Evolutionary conservation across 2,113 vertebrate genomes (phyloP), one percentile per base, ranked within the genome.

Genomic region (Ariopsis seemanni): DNA sequence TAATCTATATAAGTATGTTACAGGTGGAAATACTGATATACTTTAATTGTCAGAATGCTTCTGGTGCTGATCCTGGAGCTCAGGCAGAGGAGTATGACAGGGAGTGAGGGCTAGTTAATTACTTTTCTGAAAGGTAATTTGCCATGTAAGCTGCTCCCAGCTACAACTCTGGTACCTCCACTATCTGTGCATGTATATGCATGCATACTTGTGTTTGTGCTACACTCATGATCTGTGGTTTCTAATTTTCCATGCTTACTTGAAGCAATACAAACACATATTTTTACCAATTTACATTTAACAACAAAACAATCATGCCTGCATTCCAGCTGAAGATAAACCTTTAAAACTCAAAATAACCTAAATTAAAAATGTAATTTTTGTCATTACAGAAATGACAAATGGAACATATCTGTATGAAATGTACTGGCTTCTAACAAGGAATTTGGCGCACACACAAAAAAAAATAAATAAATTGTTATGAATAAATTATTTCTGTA

Each of bases 121-220:
- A 83, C 69, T 88, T 53, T 72, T 62, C 58, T 79, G 83, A 88
- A 78, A 89, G 83, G 71, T 82, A 72, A 89, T 85, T 82, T 62
- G 80, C 65, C 20, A 77, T 74, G 81, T 74, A 85, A 85, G 83
- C 34, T 57, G 77, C 86, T 89, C 55, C 77, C 75, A 89, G 77
- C 75, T 87, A 83, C 50, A 63, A 85, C 57, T 72, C 85, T 42
- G 52, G 50, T 78, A 72, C 81, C 82, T 75, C 71, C 22, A 20
- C 83, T 74, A 53, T 11, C 25, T 62, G 83, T 67, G 53, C 63
- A 55, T 86, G 84, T 62, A 74, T n/a, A 17, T 85, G 79, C 82
- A 67, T 83, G 82, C 25, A 60, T 58, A 30, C 12, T 25, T 79
- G 84, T 83, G 48, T 83, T 69, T 75, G 71, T 72, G 60, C 34